Evolutionary conservation across 2,888 invertebrate genomes (phyloP).

Genomic region (Lycia hirtaria): DNA sequence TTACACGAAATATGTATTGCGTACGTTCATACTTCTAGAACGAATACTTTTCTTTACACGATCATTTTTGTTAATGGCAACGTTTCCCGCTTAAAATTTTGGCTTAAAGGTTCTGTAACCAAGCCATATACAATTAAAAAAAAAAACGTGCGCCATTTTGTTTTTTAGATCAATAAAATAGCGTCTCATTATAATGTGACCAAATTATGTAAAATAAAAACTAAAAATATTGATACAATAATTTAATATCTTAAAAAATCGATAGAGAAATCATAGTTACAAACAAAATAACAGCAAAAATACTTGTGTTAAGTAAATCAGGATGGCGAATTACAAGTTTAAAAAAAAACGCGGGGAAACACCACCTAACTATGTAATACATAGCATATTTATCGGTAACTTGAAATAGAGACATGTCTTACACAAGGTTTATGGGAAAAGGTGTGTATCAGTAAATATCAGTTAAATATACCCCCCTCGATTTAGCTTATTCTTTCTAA

Average conservation of each 20-base stretch:
- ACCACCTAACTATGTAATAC: slow-evolving; percentile 1
- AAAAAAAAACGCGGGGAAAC: slow-evolving; percentile 24
- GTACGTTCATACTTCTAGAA: background rate
- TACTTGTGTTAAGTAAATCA: slow-evolving; percentile 17
- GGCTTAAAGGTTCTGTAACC: no score
- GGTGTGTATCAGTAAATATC: no score
- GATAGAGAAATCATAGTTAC: slow-evolving; percentile 33
- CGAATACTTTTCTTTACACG: background rate
- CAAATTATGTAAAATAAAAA: slow-evolving; percentile 34
- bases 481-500: no score
- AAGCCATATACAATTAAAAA: no score
- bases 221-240: slow-evolving; percentile 32
- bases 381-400: background rate
- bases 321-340: slow-evolving; percentile 27
- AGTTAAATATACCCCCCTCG: no score
- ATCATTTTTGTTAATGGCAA: background rate
- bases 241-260: slow-evolving; percentile 41
- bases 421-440: no score
- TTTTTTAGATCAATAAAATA: slow-evolving; percentile 20
- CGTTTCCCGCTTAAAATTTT: slow-evolving; percentile 26
- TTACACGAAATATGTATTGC: background rate
- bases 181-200: slow-evolving; percentile 10
- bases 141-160: slow-evolving; percentile 37
- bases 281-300: slow-evolving; percentile 24
- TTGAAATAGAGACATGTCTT: no score